phyloP scores from a whole-genome alignment of 2,113 vertebrate genomes.

The Hipposideros armiger region DNA sequence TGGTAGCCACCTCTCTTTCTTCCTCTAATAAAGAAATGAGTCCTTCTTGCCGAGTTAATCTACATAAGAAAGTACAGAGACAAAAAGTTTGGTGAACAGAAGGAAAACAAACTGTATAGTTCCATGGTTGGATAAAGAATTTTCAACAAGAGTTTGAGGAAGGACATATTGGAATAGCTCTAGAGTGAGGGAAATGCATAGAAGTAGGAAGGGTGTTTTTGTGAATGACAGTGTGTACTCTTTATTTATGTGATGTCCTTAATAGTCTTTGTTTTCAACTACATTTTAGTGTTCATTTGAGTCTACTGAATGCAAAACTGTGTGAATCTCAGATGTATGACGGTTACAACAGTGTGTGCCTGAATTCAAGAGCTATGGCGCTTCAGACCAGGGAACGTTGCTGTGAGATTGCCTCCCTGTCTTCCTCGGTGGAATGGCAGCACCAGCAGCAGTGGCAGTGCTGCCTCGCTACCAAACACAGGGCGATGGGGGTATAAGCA shows the following conservation, averaged over 20 bases:
- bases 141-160: background rate
- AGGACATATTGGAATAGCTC: background rate
- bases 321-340: background rate
- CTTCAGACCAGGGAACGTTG: background rate
- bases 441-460: too few relatives aligned
- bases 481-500: background rate
- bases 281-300: background rate
- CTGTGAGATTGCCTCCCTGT: background rate
- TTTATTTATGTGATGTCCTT: background rate
- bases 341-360: background rate
- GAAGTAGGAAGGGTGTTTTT: background rate
- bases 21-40: background rate
- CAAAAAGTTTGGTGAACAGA: background rate
- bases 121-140: background rate
- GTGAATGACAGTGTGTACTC: background rate
- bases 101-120: background rate
- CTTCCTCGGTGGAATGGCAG: background rate
- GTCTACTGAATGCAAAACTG: background rate
- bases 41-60: background rate
- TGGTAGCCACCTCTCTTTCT: background rate
- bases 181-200: background rate
- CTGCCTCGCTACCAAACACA: background rate
- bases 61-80: background rate
- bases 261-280: slow-evolving; percentile 5
- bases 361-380: background rate